These are phyloP conservation scores for Axinella damicornis DNA, from an alignment of 37 sponge, comb jelly and placozoan genomes.

Conservation along the genomic window DNA sequence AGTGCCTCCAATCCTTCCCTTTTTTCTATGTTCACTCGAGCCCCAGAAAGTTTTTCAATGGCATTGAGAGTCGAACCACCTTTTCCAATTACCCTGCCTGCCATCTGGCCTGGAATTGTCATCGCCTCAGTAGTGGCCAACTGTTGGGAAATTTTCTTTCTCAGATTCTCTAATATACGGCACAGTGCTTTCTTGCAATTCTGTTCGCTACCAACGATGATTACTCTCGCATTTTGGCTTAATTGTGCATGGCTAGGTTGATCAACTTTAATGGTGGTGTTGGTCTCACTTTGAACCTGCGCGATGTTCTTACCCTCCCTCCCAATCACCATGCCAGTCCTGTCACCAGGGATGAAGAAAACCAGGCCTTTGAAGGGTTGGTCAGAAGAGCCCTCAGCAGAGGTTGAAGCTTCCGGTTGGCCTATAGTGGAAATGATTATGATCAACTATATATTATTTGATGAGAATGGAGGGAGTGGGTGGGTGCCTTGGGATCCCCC, in stretches of 20 bases:
- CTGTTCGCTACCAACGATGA: slow-evolving; percentile 49
- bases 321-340: slow-evolving; percentile 82
- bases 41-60: slow-evolving; percentile 50
- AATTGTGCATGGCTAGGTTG: neutral
- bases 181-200: slow-evolving; percentile 44
- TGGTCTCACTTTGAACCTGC: slow-evolving; percentile 64
- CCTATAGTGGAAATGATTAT: too few relatives aligned
- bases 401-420: too few relatives aligned
- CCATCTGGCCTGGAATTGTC: slow-evolving; percentile 8
- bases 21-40: slow-evolving; percentile 9
- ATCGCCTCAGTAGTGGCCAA: slow-evolving; percentile 34
- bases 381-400: too few relatives aligned
- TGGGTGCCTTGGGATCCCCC: too few relatives aligned
- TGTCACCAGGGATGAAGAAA: slow-evolving; percentile 54
- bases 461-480: too few relatives aligned
- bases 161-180: slow-evolving; percentile 23
- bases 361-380: too few relatives aligned
- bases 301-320: slow-evolving; percentile 73
- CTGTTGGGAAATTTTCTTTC: slow-evolving; percentile 10
- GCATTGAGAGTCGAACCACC: slow-evolving; percentile 16
- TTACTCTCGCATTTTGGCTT: slow-evolving; percentile 4
- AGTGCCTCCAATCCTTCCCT: slow-evolving; percentile 9
- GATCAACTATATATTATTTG: too few relatives aligned
- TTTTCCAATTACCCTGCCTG: slow-evolving; percentile 48
- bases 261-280: slow-evolving; percentile 53